A percentile compares a stretch with the other conserved stretches of the same genome.
Conservation (phyloP, 1,140 invertebrate species). For the Drosophila murphyi region DNA sequence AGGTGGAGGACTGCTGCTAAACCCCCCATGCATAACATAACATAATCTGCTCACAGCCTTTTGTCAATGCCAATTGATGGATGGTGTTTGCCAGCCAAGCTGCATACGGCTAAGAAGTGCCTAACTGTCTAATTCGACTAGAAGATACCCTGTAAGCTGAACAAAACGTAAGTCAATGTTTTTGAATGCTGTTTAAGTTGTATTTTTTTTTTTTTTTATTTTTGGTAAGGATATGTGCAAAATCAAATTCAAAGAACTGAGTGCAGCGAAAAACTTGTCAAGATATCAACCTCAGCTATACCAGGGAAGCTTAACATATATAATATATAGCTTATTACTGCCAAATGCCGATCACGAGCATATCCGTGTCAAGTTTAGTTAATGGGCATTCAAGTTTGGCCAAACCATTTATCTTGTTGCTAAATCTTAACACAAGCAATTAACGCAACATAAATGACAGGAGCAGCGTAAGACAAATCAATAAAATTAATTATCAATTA, state of each 20-base stretch:
- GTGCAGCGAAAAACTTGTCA: no score
- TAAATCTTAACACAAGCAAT: constrained; percentile 26
- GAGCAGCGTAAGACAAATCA: constrained; percentile 43
- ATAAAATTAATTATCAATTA: constrained; percentile 75
- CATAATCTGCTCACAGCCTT: constrained; percentile 10
- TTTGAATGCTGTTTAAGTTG: no score
- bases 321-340: not conserved
- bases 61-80: constrained; percentile 32
- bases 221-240: no score
- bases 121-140: not conserved
- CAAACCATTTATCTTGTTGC: constrained; percentile 36
- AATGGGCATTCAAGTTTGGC: not conserved
- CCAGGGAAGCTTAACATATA: no score
- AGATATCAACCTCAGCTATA: no score
- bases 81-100: constrained; percentile 17
- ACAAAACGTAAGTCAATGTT: not conserved
- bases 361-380: not conserved
- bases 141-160: constrained; percentile 9
- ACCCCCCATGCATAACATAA: not conserved
- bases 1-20: not conserved
- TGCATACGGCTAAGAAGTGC: not conserved
- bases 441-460: constrained; percentile 40
- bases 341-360: not conserved
- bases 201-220: no score
- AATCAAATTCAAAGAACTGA: no score